A percentile compares a stretch with the other conserved stretches of the same genome.
These are phyloP conservation scores for Penaeus monodon DNA, from an alignment of 2,888 invertebrate genomes.

Conservation along the genomic window DNA sequence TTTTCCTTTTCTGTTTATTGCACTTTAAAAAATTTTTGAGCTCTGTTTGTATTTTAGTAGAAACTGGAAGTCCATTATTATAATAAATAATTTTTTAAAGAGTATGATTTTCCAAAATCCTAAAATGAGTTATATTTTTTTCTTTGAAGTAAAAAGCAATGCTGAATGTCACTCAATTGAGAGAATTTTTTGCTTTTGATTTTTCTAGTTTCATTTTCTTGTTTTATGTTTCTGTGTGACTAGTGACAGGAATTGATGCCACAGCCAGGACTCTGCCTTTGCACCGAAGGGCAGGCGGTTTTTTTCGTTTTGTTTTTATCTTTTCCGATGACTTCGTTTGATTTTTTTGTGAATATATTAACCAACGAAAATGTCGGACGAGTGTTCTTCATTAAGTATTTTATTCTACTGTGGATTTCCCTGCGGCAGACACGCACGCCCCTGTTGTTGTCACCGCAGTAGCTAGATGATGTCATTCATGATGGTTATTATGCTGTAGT, in stretches of 20 bases:
- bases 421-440: constrained; percentile 37
- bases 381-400: constrained; percentile 61
- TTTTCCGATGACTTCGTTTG: constrained; percentile 38
- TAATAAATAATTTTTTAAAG: constrained; percentile 15
- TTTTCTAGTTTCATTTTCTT: too few species aligned
- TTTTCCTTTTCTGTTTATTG: constrained; percentile 21
- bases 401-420: constrained; percentile 57
- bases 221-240: too few species aligned
- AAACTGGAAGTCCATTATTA: constrained; percentile 31
- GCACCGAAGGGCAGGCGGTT: constrained; percentile 5
- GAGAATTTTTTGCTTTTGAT: constrained; percentile 19
- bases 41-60: constrained; percentile 48
- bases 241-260: too few species aligned
- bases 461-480: constrained; percentile 61
- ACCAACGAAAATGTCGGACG: constrained; percentile 51
- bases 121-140: constrained; percentile 5
- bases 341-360: constrained; percentile 46
- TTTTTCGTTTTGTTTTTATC: constrained; percentile 35
- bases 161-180: constrained; percentile 17
- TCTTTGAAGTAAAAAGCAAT: background rate
- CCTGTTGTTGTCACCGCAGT: constrained; percentile 29
- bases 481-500: constrained; percentile 60
- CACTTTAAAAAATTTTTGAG: constrained; percentile 43
- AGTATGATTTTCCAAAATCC: too few species aligned
- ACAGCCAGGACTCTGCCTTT: constrained; percentile 35